phyloP scores from a whole-genome alignment of 2,797 vertebrate genomes.

The Cirrhinus molitorella region DNA sequence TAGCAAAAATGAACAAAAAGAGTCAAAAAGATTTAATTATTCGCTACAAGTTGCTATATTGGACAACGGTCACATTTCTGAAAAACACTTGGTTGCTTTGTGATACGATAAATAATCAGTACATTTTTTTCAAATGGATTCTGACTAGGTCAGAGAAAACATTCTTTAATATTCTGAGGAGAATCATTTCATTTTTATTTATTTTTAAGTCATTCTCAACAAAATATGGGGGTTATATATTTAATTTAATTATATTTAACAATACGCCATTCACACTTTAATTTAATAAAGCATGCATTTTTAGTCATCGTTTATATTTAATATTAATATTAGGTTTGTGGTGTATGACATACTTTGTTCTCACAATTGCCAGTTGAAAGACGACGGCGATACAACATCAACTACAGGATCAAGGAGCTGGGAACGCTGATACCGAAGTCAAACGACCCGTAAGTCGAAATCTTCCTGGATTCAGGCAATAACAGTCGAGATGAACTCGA shows the following conservation, averaged over 20 bases:
- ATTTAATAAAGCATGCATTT: neutral
- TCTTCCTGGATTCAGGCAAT: neutral
- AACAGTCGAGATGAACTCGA: constrained; percentile 19
- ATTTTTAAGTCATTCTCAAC: neutral
- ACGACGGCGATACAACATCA: constrained; percentile 97
- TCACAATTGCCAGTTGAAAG: constrained; percentile 88
- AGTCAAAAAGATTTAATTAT: too few relatives aligned
- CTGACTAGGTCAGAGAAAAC: neutral
- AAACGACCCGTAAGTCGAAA: constrained; percentile 96
- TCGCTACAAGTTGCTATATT: too few relatives aligned
- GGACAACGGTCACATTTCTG: neutral
- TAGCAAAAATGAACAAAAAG: neutral
- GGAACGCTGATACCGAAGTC: constrained; percentile 98
- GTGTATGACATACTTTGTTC: constrained; percentile 21
- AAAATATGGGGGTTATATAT: neutral
- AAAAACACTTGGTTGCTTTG: neutral
- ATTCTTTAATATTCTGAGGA: neutral
- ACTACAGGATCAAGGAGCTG: constrained; percentile 99
- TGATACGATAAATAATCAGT: neutral
- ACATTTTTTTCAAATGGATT: neutral
- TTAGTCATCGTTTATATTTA: neutral
- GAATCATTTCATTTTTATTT: neutral
- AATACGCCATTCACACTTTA: neutral
- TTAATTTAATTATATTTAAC: neutral
- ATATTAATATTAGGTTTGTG: constrained; percentile 6